These are phyloP conservation scores for Zeuzera pyrina DNA, from an alignment of 2,888 invertebrate genomes.

Conservation along the genomic window DNA sequence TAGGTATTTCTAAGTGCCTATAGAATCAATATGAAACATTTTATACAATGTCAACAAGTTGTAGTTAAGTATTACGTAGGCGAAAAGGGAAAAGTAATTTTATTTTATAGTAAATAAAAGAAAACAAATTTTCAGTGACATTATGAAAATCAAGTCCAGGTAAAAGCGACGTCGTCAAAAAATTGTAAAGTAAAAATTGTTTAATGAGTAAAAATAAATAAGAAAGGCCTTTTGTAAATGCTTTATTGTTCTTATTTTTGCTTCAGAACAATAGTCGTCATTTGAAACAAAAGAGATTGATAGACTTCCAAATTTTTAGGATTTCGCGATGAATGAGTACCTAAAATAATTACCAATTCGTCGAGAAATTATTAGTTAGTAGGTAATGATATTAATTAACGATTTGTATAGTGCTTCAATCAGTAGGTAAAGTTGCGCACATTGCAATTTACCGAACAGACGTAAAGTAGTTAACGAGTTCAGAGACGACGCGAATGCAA, in stretches of 20 bases:
- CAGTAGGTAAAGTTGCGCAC: not conserved
- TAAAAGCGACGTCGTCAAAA: conserved; percentile 14
- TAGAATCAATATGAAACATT: no score
- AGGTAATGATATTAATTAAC: not conserved
- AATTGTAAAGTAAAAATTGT: conserved; percentile 10
- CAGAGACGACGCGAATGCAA: not conserved
- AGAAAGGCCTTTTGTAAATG: conserved; percentile 18
- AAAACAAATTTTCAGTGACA: conserved; percentile 12
- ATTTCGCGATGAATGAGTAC: not conserved
- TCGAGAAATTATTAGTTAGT: no score
- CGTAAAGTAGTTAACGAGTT: not conserved
- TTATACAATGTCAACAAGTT: no score
- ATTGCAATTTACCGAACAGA: not conserved
- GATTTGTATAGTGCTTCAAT: not conserved
- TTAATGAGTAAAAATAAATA: conserved; percentile 13
- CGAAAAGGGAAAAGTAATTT: no score
- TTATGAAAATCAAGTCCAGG: conserved; percentile 12
- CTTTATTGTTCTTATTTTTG: conserved; percentile 12
- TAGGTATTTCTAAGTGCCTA: no score
- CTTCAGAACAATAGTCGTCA: conserved; percentile 5
- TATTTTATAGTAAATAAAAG: conserved; percentile 11
- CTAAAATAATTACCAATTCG: no score
- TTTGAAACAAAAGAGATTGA: not conserved
- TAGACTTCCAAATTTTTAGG: conserved; percentile 2
- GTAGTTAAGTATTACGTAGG: no score